A percentile compares a stretch with the other conserved stretches of the same genome.
phyloP scores from a whole-genome alignment of 2,113 vertebrate species.

The Odontesthes bonariensis region DNA sequence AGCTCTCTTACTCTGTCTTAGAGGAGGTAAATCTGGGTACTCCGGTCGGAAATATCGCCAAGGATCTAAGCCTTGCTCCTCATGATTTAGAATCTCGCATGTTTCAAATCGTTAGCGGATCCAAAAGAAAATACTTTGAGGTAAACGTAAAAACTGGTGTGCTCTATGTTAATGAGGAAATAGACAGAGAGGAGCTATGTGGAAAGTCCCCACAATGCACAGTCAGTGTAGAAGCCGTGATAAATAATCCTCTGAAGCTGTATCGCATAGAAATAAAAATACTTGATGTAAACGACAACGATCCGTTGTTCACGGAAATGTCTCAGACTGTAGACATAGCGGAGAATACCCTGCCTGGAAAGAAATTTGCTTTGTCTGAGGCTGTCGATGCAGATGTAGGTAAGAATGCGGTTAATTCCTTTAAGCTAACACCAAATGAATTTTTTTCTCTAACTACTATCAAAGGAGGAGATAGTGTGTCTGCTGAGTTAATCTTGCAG shows the following conservation, averaged over 20 bases:
- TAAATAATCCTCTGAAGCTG: slow-evolving; percentile 65
- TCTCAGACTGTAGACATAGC: slow-evolving; percentile 44
- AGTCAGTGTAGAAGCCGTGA: slow-evolving; percentile 66
- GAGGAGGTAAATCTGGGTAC: slow-evolving; percentile 73
- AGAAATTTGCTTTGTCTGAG: slow-evolving; percentile 46
- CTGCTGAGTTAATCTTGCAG: slow-evolving; percentile 71
- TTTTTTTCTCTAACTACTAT: slow-evolving; percentile 69
- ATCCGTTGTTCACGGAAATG: slow-evolving; percentile 58
- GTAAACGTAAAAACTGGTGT: slow-evolving; percentile 66
- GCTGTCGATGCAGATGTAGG: slow-evolving; percentile 66
- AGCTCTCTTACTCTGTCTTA: slow-evolving; percentile 69
- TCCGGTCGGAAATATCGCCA: slow-evolving; percentile 68
- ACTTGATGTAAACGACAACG: slow-evolving; percentile 74
- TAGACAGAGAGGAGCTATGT: slow-evolving; percentile 72
- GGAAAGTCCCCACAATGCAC: slow-evolving; percentile 45
- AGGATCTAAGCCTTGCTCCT: slow-evolving; percentile 62
- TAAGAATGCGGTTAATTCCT: slow-evolving; percentile 64
- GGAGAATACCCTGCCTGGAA: slow-evolving; percentile 58
- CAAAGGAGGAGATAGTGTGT: slow-evolving; percentile 70
- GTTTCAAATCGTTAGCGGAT: slow-evolving; percentile 59
- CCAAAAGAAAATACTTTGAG: slow-evolving; percentile 66
- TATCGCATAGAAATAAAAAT: slow-evolving; percentile 69
- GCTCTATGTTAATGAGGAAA: slow-evolving; percentile 59
- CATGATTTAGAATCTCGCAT: slow-evolving; percentile 52
- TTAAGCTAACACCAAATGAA: slow-evolving; percentile 70